Base-by-base conservation (phyloP, 2,113 vertebrate species). In the Ardeotis arabs region DNA sequence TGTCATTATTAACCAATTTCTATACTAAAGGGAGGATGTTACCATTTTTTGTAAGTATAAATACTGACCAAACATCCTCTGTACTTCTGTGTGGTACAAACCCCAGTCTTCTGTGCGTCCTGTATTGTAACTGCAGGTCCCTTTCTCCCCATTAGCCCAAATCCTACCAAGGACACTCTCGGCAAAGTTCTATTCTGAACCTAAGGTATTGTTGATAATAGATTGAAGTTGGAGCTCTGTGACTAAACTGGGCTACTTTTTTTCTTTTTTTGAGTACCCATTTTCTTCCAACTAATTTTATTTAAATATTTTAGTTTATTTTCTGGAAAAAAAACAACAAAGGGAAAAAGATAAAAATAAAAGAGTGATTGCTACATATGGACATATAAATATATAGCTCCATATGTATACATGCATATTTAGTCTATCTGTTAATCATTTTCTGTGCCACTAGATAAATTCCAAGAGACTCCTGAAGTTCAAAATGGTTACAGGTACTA, bases 1-100 rank as follows among this genome's bases (percentile, higher is more conserved):
- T 94, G 90, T 96, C 94, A 53, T 77, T 90, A 93, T 97, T 97
- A 97, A 94, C 95, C 90, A 93, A 69, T 95, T 97, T 97, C 95
- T 96, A 60, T 97, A 95, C 89, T 95, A 89, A 60, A 81, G 63
- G 60, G 62, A 94, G 56, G 33, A 87, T 66, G 29, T 84, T 78
- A 77, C 35, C 6, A 7, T 63, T 80, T 90, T 93, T 37, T 91
- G 44, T 79, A 73, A 97, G 68, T 63, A 78, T 59, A 93, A 94
- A 73, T 72, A 81, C 84, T 97, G 47, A 89, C 52, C 35, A 96
- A 96, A 85, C 13, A 93, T 93, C 68, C 67, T 62, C 35, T 81
- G 15, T 58, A 72, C 87, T 88, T 89, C 53, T 76, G 49, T 70
- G 64, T 39, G 80, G 69, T 53, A 62, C 53, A 52, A 78, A 68